Base-by-base conservation (phyloP, 1,140 invertebrate genomes). In the Microplitis demolitor region DNA sequence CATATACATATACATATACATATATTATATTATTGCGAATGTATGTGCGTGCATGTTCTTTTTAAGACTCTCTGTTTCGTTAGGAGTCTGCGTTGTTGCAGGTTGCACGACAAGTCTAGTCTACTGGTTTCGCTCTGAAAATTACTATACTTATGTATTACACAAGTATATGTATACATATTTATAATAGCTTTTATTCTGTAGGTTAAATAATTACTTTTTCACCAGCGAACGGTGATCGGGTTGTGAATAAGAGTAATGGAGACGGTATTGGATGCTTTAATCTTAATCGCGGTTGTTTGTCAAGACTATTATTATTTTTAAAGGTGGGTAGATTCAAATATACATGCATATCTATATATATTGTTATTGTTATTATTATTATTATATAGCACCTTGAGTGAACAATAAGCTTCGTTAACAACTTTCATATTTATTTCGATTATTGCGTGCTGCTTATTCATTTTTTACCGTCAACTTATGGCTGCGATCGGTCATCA, bases 341-440 rank as follows among this genome's bases (percentile, higher is more conserved):
- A n/a, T 24, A 4, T 13, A 31, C 24, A 35, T 63, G 61, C 4
- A 24, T 6, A 35, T 33, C n/a, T 4, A 2, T 16, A 37, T 60
- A 51, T 69, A 31, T 69, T 14, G 11, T 33, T 69, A 58, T 6
- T 11, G 4, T 37, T 11, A 16, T 58, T 6, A 37, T 13, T 24
- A 33, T 58, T 33, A 1, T 3, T 68, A 16, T 50, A 53, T 53
- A 24, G 24, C 24, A 24, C 24, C 24, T 24, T 24, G 24, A 24
- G 24, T 24, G 24, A 54, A 39, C 64, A 51, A 51, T 51, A 51
- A 66, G 64, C 56, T 58, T 58, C 56, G 24, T 58, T 58, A 58
- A 54, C 51, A 54, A 58, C 56, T 58, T 58, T 58, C 56, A 33
- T 58, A 24, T 24, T 16, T 9, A 58, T 24, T 58, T 58, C 24